A percentile compares a stretch with the other conserved stretches of the same genome.
phyloP scores from a whole-genome alignment of 2,113 vertebrate genomes.

The Orthonyx spaldingii region DNA sequence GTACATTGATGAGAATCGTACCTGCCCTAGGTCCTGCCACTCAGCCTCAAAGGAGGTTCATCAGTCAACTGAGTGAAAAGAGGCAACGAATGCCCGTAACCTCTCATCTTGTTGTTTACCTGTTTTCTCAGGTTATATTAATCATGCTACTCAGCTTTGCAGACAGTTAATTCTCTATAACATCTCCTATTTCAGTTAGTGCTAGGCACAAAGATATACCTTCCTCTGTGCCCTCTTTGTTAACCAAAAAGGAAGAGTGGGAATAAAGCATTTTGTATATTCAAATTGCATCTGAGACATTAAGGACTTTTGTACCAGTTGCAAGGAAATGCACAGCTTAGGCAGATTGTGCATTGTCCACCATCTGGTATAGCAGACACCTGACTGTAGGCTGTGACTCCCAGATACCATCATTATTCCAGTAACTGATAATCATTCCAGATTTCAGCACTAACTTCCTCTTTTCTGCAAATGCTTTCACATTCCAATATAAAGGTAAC shows the following conservation, averaged over 20 bases:
- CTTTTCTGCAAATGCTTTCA: not conserved
- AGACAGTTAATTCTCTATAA: not conserved
- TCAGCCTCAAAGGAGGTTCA: not conserved
- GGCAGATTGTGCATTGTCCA: not conserved
- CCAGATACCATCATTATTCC: not conserved
- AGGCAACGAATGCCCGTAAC: rapidly evolving
- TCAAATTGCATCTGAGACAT: not conserved
- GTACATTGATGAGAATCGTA: not conserved
- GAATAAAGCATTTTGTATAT: not conserved
- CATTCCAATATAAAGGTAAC: not conserved
- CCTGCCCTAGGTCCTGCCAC: not conserved
- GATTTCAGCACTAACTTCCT: not conserved
- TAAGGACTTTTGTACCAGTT: not conserved
- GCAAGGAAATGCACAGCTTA: not conserved
- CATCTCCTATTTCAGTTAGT: not conserved
- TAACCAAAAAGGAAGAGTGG: not conserved
- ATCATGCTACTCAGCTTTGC: not conserved
- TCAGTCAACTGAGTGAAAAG: not conserved
- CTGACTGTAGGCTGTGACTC: not conserved
- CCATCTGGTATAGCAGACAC: not conserved
- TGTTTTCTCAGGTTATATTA: not conserved
- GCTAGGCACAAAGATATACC: not conserved
- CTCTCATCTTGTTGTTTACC: not conserved
- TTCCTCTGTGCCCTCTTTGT: not conserved
- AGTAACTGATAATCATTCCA: not conserved